A percentile compares a stretch with the other conserved stretches of the same genome.
phyloP scores from a whole-genome alignment of 1,140 invertebrate genomes.

The Nephotettix cincticeps region DNA sequence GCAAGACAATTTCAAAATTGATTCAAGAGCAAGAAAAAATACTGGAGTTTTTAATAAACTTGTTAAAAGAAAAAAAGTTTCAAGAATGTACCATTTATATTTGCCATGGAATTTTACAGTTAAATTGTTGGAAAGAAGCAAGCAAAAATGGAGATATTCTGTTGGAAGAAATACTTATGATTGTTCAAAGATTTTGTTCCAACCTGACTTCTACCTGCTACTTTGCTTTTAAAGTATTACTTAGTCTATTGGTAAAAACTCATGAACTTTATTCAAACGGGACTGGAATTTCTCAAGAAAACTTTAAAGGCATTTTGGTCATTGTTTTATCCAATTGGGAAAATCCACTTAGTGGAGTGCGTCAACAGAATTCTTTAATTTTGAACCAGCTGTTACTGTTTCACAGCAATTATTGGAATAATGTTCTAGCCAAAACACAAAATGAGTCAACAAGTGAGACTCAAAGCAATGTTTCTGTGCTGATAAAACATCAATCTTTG shows the following conservation, averaged over 20 bases:
- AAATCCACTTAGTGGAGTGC: constrained; percentile 28
- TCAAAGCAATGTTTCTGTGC: background rate
- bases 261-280: background rate
- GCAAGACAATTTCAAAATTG: background rate
- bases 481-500: background rate
- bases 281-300: background rate
- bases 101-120: background rate
- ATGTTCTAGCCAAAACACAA: background rate
- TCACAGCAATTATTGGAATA: background rate
- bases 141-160: background rate
- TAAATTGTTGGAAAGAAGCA: background rate
- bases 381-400: background rate
- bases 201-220: background rate
- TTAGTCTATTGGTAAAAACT: background rate
- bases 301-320: constrained; percentile 21
- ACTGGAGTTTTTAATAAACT: background rate
- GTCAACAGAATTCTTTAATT: constrained; percentile 2
- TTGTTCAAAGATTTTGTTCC: background rate
- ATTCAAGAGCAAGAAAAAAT: background rate
- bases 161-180: background rate
- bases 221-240: constrained; percentile 4
- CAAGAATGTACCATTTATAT: background rate
- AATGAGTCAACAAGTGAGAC: background rate
- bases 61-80: background rate
- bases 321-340: constrained; percentile 38